A percentile compares a stretch with the other conserved stretches of the same genome.
phyloP scores from a whole-genome alignment of 92 coral and sea anemone species.

The Palythoa caribaeorum region DNA sequence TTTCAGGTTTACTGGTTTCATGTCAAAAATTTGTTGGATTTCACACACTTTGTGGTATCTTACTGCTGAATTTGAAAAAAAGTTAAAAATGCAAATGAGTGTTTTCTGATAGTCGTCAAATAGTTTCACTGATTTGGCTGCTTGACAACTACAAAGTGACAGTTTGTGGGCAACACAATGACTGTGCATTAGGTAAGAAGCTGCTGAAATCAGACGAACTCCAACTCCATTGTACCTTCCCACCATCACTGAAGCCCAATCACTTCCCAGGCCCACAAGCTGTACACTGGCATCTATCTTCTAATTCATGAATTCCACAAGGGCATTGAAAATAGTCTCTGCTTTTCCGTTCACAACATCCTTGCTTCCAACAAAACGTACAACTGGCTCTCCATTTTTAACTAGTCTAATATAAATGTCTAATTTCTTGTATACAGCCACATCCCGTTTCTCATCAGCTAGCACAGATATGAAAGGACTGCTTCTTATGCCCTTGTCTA shows the following conservation, averaged over 20 bases:
- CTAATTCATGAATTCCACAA: slow-evolving; percentile 36
- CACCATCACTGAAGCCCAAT: slow-evolving; percentile 38
- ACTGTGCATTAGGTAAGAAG: slow-evolving; percentile 33
- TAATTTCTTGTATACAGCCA: slow-evolving; percentile 31
- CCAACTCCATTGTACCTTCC: slow-evolving; percentile 45
- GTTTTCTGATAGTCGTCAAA: slow-evolving; percentile 26
- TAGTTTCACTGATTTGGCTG: slow-evolving; percentile 25
- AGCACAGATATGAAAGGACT: slow-evolving; percentile 11
- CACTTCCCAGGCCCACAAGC: slow-evolving; percentile 47
- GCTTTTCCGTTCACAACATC: slow-evolving; percentile 43
- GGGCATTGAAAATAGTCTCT: slow-evolving; percentile 34
- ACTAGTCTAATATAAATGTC: slow-evolving; percentile 46
- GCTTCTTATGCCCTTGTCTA: neutral
- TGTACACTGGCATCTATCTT: slow-evolving; percentile 19
- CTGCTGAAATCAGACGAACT: slow-evolving; percentile 42
- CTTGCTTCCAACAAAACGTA: slow-evolving; percentile 44
- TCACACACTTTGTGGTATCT: slow-evolving; percentile 35
- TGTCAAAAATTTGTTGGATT: slow-evolving; percentile 35
- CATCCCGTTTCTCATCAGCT: slow-evolving; percentile 26
- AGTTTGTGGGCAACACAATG: slow-evolving; percentile 45
- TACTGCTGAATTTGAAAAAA: slow-evolving; percentile 13
- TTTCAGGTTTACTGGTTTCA: slow-evolving; percentile 36
- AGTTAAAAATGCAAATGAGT: slow-evolving; percentile 4
- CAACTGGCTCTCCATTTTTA: slow-evolving; percentile 30
- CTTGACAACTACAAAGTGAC: slow-evolving; percentile 25